Evolutionary conservation across 1,140 invertebrate genomes (phyloP).

Genomic region (Lasioglossum baleicum): DNA sequence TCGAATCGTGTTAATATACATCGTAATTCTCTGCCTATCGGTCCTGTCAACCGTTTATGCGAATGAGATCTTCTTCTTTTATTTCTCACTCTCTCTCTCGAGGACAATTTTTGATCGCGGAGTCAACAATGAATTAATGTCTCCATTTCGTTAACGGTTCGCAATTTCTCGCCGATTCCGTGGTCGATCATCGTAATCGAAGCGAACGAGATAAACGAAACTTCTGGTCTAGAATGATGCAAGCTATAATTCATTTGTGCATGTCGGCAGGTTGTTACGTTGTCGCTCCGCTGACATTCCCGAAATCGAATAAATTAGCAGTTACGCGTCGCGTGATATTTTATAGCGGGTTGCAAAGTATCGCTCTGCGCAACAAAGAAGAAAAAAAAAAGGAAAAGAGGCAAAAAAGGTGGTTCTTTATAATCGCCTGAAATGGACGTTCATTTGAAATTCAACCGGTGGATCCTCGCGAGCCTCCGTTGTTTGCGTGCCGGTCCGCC

Average conservation of each 20-base stretch:
- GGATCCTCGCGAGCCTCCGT: constrained; percentile 54
- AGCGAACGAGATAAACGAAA: constrained; percentile 9
- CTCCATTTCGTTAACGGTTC: constrained; percentile 10
- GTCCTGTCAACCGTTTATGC: neutral
- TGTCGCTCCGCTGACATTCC: neutral
- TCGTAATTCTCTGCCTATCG: neutral
- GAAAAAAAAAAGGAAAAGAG: too few species aligned
- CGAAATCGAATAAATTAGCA: constrained; percentile 55
- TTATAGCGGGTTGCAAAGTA: constrained; percentile 33
- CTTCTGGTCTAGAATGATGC: constrained; percentile 29
- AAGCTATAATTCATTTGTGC: constrained; percentile 43
- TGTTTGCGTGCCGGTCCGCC: constrained; percentile 47
- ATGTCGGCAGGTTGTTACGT: constrained; percentile 54
- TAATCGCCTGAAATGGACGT: constrained; percentile 55
- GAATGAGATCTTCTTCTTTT: neutral
- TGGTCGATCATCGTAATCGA: constrained; percentile 10
- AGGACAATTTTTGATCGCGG: neutral
- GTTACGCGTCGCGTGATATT: constrained; percentile 32
- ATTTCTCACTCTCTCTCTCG: neutral
- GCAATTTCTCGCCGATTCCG: neutral
- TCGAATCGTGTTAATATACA: neutral
- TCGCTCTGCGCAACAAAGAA: neutral
- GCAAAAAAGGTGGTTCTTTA: constrained; percentile 42
- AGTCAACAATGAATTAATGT: constrained; percentile 20
- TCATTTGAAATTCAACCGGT: constrained; percentile 64